Evolutionary conservation across 2,797 vertebrate species (phyloP).

Genomic region (Pogonophryne albipinna): DNA sequence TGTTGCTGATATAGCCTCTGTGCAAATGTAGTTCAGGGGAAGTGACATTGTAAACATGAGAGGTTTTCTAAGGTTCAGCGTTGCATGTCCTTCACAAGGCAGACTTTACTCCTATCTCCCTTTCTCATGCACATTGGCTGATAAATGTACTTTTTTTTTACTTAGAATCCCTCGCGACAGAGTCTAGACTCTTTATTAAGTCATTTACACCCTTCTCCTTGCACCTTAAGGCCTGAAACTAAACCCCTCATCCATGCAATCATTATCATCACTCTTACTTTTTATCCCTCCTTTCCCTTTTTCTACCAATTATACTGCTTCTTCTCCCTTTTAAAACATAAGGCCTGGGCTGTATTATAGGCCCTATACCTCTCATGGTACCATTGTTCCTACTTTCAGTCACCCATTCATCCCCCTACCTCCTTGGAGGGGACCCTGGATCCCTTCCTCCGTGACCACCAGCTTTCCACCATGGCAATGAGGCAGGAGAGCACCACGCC

Average conservation of each 20-base stretch:
- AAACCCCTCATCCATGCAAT: constrained; percentile 25
- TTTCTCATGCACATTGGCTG: constrained; percentile 17
- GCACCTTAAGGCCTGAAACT: constrained; percentile 18
- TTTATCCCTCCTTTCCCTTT: constrained; percentile 4
- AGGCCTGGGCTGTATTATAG: not conserved
- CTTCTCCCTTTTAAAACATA: not conserved
- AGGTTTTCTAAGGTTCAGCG: constrained; percentile 27
- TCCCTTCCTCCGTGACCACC: constrained; percentile 98
- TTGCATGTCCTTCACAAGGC: constrained; percentile 24
- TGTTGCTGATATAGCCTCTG: constrained; percentile 31
- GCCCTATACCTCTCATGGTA: not conserved
- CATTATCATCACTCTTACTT: constrained; percentile 1
- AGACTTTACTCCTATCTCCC: constrained; percentile 8
- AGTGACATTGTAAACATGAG: constrained; percentile 22
- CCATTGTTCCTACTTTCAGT: constrained; percentile 2
- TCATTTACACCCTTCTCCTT: constrained; percentile 6
- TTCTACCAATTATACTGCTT: constrained; percentile 4
- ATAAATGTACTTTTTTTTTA: constrained; percentile 3
- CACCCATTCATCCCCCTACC: constrained; percentile 81
- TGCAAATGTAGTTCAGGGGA: constrained; percentile 29
- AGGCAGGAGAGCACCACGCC: constrained; percentile 97
- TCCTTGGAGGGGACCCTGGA: constrained; percentile 98
- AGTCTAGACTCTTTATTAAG: constrained; percentile 19
- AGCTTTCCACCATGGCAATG: constrained; percentile 98
- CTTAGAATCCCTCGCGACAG: not conserved